A percentile compares a stretch with the other conserved stretches of the same genome.
Evolutionary conservation across 2,888 invertebrate genomes (phyloP).

Genomic region (Odiellus spinosus): DNA sequence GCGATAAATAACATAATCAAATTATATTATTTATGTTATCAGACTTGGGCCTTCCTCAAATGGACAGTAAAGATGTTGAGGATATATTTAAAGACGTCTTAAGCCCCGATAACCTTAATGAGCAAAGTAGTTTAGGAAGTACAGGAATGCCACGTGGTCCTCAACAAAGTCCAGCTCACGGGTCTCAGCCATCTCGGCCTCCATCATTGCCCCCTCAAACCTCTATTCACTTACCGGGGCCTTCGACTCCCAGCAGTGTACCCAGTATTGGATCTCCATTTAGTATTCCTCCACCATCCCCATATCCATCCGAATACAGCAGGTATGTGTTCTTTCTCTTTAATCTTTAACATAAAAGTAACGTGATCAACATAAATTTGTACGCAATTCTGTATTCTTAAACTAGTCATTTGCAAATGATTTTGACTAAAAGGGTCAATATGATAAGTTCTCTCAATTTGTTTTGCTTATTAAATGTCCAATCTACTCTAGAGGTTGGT

Average conservation of each 20-base stretch:
- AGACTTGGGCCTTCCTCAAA: conserved; percentile 48
- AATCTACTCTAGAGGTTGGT: no score
- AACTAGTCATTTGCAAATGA: no score
- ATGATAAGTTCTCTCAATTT: no score
- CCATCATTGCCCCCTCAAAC: conserved; percentile 25
- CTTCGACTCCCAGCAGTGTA: conserved; percentile 34
- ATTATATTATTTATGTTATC: no score
- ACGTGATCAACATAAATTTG: no score
- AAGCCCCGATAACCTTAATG: conserved; percentile 60
- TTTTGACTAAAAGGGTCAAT: no score
- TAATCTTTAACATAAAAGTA: no score
- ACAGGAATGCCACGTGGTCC: conserved; percentile 23
- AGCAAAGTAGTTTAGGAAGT: conserved; percentile 29
- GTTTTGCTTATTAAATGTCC: no score
- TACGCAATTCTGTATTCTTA: no score
- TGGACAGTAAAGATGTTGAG: conserved; percentile 79
- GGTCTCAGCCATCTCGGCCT: conserved; percentile 8
- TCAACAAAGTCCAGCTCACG: conserved; percentile 22
- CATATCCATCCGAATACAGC: conserved; percentile 64
- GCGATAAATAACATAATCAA: no score
- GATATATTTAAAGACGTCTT: conserved; percentile 78
- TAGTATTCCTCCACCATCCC: conserved; percentile 56
- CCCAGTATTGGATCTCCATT: conserved; percentile 43
- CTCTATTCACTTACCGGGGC: conserved; percentile 19
- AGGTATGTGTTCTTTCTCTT: conserved; percentile 39